A percentile compares a stretch with the other conserved stretches of the same genome.
phyloP scores from a whole-genome alignment of 92 coral and sea anemone genomes.

The Actinostola sp. region DNA sequence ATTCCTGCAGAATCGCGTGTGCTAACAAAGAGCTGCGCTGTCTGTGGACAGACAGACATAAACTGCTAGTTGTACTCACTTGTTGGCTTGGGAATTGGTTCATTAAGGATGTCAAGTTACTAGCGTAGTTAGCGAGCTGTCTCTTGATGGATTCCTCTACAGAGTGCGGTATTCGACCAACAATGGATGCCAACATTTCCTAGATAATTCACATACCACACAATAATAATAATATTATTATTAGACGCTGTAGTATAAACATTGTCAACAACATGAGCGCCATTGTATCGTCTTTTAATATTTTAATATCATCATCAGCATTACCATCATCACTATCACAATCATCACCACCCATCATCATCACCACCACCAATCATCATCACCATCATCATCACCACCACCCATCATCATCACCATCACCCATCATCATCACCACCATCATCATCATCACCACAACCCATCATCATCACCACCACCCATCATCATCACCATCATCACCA shows the following conservation, averaged over 20 bases:
- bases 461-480: constrained; percentile 17
- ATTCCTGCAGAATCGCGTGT: too few relatives aligned
- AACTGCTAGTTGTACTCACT: constrained; percentile 60
- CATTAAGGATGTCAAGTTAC: constrained; percentile 90
- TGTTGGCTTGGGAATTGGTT: constrained; percentile 98
- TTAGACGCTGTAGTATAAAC: too few relatives aligned
- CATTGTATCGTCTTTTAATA: too few relatives aligned
- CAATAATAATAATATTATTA: too few relatives aligned
- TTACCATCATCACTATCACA: background rate
- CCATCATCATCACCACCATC: constrained; percentile 13
- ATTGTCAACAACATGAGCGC: too few relatives aligned
- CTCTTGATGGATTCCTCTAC: constrained; percentile 85
- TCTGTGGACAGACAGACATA: too few relatives aligned
- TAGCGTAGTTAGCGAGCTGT: constrained; percentile 90
- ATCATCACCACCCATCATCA: background rate
- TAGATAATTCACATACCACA: background rate
- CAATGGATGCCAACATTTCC: constrained; percentile 92
- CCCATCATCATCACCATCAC: background rate
- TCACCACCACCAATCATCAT: constrained; percentile 11
- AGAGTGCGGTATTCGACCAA: constrained; percentile 87
- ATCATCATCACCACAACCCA: background rate
- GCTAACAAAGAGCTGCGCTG: too few relatives aligned
- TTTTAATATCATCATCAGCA: background rate
- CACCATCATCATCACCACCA: background rate
- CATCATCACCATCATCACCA: background rate